A percentile compares a stretch with the other conserved stretches of the same genome.
Conservation (phyloP, 1,140 invertebrate genomes). For the Zophobas morio region DNA sequence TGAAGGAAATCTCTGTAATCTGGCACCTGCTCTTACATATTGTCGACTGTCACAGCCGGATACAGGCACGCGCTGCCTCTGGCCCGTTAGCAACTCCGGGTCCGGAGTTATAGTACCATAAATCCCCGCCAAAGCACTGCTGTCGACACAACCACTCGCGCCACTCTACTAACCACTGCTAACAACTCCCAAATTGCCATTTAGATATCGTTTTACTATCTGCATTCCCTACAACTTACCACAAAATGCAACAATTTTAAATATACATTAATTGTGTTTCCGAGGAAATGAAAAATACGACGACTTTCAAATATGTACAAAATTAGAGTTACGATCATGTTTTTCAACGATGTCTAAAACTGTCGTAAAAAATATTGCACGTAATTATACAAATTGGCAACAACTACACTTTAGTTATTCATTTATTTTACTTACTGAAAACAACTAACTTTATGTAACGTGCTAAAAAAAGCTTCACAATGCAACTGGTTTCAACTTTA, state of each 20-base stretch:
- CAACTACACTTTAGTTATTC: too few relatives aligned
- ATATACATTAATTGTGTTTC: neutral
- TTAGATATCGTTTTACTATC: conserved; percentile 59
- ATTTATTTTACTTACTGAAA: too few relatives aligned
- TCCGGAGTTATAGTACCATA: conserved; percentile 60
- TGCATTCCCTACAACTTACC: conserved; percentile 45
- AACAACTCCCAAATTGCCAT: conserved; percentile 66
- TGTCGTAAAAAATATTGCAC: too few relatives aligned
- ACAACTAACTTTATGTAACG: too few relatives aligned
- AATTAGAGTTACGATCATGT: too few relatives aligned
- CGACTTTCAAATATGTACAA: conserved; percentile 17
- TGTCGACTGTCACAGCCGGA: conserved; percentile 57
- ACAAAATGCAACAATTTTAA: conserved; percentile 18
- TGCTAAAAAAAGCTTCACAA: too few relatives aligned
- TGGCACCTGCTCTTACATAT: conserved; percentile 55
- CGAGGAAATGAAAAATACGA: neutral
- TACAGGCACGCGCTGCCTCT: conserved; percentile 60
- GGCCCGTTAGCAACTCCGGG: conserved; percentile 51
- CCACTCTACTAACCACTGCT: conserved; percentile 66
- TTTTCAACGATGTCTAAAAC: too few relatives aligned
- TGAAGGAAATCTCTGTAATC: conserved; percentile 59
- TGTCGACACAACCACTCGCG: conserved; percentile 61
- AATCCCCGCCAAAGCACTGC: conserved; percentile 60
- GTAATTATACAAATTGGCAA: too few relatives aligned
- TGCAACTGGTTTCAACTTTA: too few relatives aligned